These are phyloP conservation scores for Phodopus roborovskii DNA, from an alignment of 2,113 vertebrate genomes.

Conservation along the genomic window DNA sequence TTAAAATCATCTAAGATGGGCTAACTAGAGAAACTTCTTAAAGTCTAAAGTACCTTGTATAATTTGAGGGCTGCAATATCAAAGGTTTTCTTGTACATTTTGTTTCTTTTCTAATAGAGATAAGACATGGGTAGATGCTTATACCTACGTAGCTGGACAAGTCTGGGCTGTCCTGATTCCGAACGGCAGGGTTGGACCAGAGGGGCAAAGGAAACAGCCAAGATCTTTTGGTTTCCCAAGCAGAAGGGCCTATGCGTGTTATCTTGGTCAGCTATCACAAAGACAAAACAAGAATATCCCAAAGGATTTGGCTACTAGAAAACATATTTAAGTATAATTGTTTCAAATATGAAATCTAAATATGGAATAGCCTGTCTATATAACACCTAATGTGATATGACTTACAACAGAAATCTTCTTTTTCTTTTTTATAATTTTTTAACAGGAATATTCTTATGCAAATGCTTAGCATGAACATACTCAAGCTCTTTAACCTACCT, in stretches of 20 bases:
- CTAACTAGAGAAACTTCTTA: background rate
- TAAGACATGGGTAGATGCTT: background rate
- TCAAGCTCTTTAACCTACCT: background rate
- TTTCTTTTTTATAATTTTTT: too few species aligned
- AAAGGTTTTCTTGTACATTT: background rate
- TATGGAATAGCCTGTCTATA: background rate
- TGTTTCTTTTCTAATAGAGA: constrained; percentile 6
- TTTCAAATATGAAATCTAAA: constrained; percentile 4
- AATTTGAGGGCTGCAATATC: background rate
- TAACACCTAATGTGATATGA: background rate
- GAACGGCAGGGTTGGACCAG: constrained; percentile 93
- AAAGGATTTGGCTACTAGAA: background rate
- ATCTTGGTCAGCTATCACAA: constrained; percentile 95
- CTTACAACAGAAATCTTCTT: background rate
- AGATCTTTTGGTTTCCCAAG: constrained; percentile 99
- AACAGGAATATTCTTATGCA: background rate
- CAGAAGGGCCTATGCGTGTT: constrained; percentile 92
- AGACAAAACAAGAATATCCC: constrained; percentile 68
- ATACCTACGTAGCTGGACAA: constrained; percentile 94
- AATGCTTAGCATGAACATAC: background rate
- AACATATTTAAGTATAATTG: background rate
- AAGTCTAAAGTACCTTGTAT: constrained; percentile 1
- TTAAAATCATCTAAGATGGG: constrained; percentile 9
- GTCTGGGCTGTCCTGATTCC: constrained; percentile 88
- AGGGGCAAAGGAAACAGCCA: constrained; percentile 98